Conservation (phyloP, 2,888 invertebrate genomes). For the Amaurobius ferox region DNA sequence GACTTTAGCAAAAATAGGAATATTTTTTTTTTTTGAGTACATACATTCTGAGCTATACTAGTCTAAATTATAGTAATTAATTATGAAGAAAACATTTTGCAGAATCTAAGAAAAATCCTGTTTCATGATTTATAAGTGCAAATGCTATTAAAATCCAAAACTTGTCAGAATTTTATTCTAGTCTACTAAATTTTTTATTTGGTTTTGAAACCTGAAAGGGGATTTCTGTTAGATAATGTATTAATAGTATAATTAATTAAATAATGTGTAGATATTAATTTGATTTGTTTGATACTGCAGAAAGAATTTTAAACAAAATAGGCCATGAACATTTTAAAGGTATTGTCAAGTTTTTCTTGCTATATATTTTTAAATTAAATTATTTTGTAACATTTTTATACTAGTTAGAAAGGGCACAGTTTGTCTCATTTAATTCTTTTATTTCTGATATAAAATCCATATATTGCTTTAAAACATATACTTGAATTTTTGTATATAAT, state of each 20-base stretch:
- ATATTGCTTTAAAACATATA: not conserved
- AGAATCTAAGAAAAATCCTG: not conserved
- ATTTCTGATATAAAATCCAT: not conserved
- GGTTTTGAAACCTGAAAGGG: not conserved
- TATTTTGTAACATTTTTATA: too few relatives aligned
- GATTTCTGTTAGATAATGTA: not conserved
- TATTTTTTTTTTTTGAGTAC: not conserved
- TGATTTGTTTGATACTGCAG: not conserved
- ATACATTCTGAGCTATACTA: not conserved
- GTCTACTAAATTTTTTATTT: constrained; percentile 34
- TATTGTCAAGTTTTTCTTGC: too few relatives aligned
- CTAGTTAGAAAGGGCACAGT: not conserved
- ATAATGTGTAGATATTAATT: not conserved
- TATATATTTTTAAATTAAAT: too few relatives aligned
- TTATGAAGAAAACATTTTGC: not conserved
- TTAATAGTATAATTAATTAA: not conserved
- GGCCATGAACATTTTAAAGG: too few relatives aligned
- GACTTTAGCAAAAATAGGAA: constrained; percentile 6
- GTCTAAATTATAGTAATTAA: not conserved
- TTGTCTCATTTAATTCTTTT: not conserved
- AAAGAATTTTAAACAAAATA: too few relatives aligned
- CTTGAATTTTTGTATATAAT: not conserved
- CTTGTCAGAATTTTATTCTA: constrained; percentile 43
- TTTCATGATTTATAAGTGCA: not conserved
- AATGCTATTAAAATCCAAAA: constrained; percentile 19